phyloP scores from a whole-genome alignment of 1,140 invertebrate species.

The Danaus melanippus region DNA sequence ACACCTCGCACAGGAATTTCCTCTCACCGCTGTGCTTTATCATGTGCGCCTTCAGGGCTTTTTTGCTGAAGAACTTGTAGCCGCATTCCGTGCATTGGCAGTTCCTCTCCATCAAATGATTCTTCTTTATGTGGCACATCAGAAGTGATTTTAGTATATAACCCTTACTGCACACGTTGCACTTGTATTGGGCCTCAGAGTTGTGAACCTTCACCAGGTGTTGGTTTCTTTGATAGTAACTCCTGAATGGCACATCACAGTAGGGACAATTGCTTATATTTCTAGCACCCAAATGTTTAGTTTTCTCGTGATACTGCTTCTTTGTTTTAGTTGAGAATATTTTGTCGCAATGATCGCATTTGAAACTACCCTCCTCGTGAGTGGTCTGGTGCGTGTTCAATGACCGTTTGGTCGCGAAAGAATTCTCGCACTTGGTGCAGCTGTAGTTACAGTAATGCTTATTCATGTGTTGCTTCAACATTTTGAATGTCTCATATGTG shows the following conservation, averaged over 20 bases:
- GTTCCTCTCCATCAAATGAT: conserved; percentile 55
- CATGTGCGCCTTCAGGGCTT: conserved; percentile 68
- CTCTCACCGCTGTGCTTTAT: conserved; percentile 78
- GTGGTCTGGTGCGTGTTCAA: conserved; percentile 42
- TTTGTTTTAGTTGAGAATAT: conserved; percentile 43
- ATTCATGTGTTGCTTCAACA: conserved; percentile 64
- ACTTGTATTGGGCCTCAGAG: conserved; percentile 51
- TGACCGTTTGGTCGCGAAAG: conserved; percentile 47
- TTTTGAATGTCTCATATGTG: conserved; percentile 57
- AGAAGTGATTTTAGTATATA: conserved; percentile 46
- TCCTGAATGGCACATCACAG: conserved; percentile 45
- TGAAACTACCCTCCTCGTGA: conserved; percentile 52
- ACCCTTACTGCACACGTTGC: conserved; percentile 51
- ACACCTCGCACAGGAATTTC: conserved; percentile 78
- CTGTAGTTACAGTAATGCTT: conserved; percentile 57
- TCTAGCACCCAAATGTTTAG: conserved; percentile 43
- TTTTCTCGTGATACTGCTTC: conserved; percentile 51
- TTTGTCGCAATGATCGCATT: conserved; percentile 54
- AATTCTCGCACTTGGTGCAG: conserved; percentile 40
- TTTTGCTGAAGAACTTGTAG: conserved; percentile 71
- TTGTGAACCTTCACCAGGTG: conserved; percentile 58
- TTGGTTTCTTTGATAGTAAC: conserved; percentile 55
- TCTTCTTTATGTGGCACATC: conserved; percentile 57
- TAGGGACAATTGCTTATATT: conserved; percentile 52
- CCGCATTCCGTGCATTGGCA: conserved; percentile 66